A percentile compares a stretch with the other conserved stretches of the same genome.
Conservation (phyloP, 92 coral and sea anemone genomes). For the Epizoanthus stellaris region DNA sequence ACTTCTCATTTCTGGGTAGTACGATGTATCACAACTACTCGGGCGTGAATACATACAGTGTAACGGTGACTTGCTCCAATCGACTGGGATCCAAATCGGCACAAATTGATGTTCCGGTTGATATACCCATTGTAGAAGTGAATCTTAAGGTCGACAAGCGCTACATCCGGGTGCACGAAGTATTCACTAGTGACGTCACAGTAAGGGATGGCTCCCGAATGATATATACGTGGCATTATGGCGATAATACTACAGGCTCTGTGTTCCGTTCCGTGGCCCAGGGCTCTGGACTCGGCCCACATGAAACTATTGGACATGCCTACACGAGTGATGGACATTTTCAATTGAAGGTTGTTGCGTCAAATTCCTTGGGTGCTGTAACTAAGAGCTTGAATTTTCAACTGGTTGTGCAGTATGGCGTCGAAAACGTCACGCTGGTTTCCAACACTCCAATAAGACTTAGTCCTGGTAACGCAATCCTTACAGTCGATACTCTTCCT, state of each 20-base stretch:
- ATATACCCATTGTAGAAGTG: conserved; percentile 72
- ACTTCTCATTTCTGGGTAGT: conserved; percentile 63
- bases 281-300: conserved; percentile 42
- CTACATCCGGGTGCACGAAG: conserved; percentile 72
- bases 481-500: conserved; percentile 48
- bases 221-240: conserved; percentile 59
- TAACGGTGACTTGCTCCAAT: conserved; percentile 71
- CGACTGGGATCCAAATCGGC: conserved; percentile 67
- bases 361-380: conserved; percentile 73
- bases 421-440: conserved; percentile 58
- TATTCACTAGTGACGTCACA: conserved; percentile 60
- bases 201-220: conserved; percentile 80
- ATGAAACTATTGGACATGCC: conserved; percentile 65
- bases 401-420: conserved; percentile 76
- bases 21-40: conserved; percentile 61
- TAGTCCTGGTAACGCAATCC: conserved; percentile 55
- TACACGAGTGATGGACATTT: conserved; percentile 69
- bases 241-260: conserved; percentile 57
- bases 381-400: conserved; percentile 31
- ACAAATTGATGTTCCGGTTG: conserved; percentile 64
- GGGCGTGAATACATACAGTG: conserved; percentile 70
- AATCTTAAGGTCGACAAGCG: conserved; percentile 54
- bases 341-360: conserved; percentile 65
- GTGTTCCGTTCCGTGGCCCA: conserved; percentile 43
- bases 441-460: conserved; percentile 72